Conservation (phyloP, 2,888 invertebrate genomes). For the Gasteruption jaculator region DNA sequence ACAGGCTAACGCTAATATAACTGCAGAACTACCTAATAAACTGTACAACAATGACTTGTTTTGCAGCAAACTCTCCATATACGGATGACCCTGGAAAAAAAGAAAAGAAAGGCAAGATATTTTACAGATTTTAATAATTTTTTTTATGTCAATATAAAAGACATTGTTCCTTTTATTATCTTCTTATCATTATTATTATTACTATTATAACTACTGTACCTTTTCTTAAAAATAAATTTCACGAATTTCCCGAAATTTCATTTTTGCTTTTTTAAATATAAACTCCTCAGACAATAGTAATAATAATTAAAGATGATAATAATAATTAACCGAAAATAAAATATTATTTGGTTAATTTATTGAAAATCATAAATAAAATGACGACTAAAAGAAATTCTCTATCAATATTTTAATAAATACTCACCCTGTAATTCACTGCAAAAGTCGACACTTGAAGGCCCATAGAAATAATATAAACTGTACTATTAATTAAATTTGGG, state of each 20-base stretch:
- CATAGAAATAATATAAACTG: conserved; percentile 97
- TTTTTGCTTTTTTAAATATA: background rate
- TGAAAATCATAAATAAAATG: too few relatives aligned
- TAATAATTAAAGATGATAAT: too few relatives aligned
- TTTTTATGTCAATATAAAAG: too few relatives aligned
- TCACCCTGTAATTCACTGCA: conserved; percentile 97
- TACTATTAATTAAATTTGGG: conserved; percentile 93
- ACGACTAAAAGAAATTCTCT: too few relatives aligned
- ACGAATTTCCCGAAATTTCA: background rate
- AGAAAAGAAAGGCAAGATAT: too few relatives aligned
- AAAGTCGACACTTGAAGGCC: conserved; percentile 97
- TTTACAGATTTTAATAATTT: too few relatives aligned
- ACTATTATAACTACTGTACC: background rate
- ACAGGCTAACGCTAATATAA: conserved; percentile 79
- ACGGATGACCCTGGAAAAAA: conserved; percentile 84
- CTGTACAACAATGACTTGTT: conserved; percentile 93
- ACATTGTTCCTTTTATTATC: too few relatives aligned
- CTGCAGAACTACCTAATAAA: conserved; percentile 74
- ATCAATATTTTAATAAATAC: conserved; percentile 1
- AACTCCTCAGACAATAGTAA: too few relatives aligned
- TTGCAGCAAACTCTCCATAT: conserved; percentile 93
- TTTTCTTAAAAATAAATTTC: background rate
- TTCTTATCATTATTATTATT: too few relatives aligned
- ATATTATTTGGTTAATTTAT: too few relatives aligned
- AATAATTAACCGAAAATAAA: too few relatives aligned